Conservation (phyloP, 2,888 invertebrate genomes). For the Bellardia bayeri region DNA sequence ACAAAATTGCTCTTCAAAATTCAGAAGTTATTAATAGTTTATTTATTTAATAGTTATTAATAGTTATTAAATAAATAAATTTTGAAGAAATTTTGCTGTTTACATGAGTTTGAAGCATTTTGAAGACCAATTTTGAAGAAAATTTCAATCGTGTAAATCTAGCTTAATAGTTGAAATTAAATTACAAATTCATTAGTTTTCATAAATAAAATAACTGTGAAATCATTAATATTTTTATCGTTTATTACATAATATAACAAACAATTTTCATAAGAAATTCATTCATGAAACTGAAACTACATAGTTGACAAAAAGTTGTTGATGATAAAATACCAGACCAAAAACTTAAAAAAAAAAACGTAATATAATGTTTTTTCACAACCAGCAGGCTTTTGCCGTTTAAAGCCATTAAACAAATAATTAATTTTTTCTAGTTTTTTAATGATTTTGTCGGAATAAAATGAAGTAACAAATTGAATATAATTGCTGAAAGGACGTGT, state of each 20-base stretch:
- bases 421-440: not conserved
- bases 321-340: slow-evolving; percentile 30
- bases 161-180: slow-evolving; percentile 45
- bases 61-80: too few species aligned
- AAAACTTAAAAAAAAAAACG: slow-evolving; percentile 18
- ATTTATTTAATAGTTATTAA: too few species aligned
- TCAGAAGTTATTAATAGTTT: too few species aligned
- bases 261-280: slow-evolving; percentile 45
- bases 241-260: slow-evolving; percentile 40
- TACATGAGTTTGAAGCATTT: too few species aligned
- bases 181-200: slow-evolving; percentile 51
- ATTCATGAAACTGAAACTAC: not conserved
- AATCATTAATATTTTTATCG: slow-evolving; percentile 39
- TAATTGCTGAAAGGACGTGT: not conserved
- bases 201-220: slow-evolving; percentile 44
- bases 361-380: not conserved
- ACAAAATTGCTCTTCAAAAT: too few species aligned
- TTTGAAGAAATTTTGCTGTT: too few species aligned
- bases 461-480: not conserved
- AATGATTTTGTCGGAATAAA: not conserved
- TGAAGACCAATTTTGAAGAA: too few species aligned
- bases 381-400: not conserved
- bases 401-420: slow-evolving; percentile 39
- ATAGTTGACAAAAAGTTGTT: not conserved
- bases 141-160: too few species aligned